phyloP scores from a whole-genome alignment of 2,113 vertebrate species.

The Speoplatyrhinus poulsoni region DNA sequence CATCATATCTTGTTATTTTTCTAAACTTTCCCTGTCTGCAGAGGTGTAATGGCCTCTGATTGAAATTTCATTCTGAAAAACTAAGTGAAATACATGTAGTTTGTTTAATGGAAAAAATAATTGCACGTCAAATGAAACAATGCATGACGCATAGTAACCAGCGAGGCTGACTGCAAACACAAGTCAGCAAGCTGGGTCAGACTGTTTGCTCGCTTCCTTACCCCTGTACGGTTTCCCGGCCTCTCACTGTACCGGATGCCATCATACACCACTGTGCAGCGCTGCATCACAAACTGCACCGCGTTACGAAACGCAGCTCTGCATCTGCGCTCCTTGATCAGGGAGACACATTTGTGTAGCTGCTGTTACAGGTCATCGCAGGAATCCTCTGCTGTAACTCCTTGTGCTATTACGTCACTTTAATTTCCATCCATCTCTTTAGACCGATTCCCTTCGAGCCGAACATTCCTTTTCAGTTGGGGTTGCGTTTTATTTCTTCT shows the following conservation, averaged over 20 bases:
- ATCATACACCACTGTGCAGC: background rate
- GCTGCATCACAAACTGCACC: background rate
- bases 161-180: slow-evolving; percentile 79
- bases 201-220: slow-evolving; percentile 55
- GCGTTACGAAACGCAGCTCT: background rate
- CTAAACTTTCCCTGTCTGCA: slow-evolving; percentile 79
- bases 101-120: slow-evolving; percentile 87
- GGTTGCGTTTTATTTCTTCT: no score
- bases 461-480: no score
- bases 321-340: background rate
- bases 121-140: slow-evolving; percentile 85
- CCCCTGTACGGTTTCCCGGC: no score
- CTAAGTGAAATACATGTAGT: slow-evolving; percentile 82
- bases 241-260: no score
- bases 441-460: no score
- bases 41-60: slow-evolving; percentile 79
- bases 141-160: slow-evolving; percentile 80
- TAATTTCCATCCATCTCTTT: no score
- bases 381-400: no score
- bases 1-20: slow-evolving; percentile 79
- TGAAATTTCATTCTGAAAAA: slow-evolving; percentile 81
- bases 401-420: no score
- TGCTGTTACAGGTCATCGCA: background rate
- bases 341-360: background rate
- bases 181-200: slow-evolving; percentile 79